Evolutionary conservation across 2,888 invertebrate species (phyloP), one percentile per base, ranked within the genome.

Genomic region (Heliconius charithonia): DNA sequence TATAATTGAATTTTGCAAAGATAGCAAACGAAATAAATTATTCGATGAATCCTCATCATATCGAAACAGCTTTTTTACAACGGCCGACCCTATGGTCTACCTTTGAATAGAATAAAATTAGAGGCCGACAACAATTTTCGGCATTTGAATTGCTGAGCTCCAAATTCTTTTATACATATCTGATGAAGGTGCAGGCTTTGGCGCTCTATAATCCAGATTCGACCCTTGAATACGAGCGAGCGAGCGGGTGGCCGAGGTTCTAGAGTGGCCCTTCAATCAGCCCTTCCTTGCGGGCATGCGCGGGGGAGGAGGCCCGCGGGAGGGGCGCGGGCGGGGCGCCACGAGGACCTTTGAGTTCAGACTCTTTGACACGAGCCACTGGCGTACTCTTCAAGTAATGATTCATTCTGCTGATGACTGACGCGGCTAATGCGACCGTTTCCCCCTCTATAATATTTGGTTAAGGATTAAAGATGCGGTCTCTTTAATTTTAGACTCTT

Each of bases 261-360:
- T 91, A 92, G 93, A 94, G 94, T 93, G 94, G 94, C 93, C 93
- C 94, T 95, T 94, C 93, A 94, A 94, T 94, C 94, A 93, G 93
- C 93, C 93, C 93, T 93, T 91, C 89, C 90, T 91, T 88, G 88
- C 90, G 92, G 89, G 89, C 86, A 89, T 84, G 89, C 84, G 88
- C 85, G 88, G 85, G 86, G 86, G 83, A 85, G 83, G 87, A 83
- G 83, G 85, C 83, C 79, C 85, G 84, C 83, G 84, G 83, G 83
- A 78, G 80, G 85, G 81, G 82, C 77, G 79, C 69, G 84, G 83
- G 84, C 83, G 84, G 82, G 85, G 80, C 84, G 85, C 85, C 88
- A 92, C 86, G 92, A 93, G 94, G 91, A 93, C 93, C 91, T 93
- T 93, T 93, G 92, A 93, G 93, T 93, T 92, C 91, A 91, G 89